Percentiles rank a stretch among this genome's conserved stretches.
Conservation (phyloP, 2,797 vertebrate genomes). For the Eulemur mongoz region DNA sequence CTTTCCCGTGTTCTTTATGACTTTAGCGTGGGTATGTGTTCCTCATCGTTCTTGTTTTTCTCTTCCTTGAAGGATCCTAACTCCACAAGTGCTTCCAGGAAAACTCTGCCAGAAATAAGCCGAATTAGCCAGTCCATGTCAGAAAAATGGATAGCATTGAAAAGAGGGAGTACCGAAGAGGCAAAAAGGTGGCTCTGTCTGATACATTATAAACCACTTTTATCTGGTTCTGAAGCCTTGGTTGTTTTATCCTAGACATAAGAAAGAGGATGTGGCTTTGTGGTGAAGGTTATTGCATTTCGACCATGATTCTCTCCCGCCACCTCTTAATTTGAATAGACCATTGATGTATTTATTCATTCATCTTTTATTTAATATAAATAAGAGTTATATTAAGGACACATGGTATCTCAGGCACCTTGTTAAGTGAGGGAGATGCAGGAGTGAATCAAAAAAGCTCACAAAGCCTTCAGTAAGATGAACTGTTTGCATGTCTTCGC, state of each 20-base stretch:
- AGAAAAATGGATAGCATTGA: conserved; percentile 67
- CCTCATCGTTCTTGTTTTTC: neutral
- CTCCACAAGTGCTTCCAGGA: conserved; percentile 4
- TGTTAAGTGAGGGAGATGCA: neutral
- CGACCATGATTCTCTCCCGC: neutral
- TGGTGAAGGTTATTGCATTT: conserved; percentile 3
- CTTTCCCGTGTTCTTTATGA: neutral
- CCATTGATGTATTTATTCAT: neutral
- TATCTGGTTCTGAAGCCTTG: neutral
- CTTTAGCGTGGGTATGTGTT: neutral
- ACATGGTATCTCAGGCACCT: neutral
- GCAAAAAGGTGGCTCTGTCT: conserved; percentile 70
- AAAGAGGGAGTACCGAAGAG: neutral
- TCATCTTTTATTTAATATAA: neutral
- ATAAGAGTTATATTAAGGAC: neutral
- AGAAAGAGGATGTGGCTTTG: neutral
- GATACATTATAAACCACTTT: neutral
- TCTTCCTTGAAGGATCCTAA: conserved; percentile 33
- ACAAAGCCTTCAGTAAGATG: neutral
- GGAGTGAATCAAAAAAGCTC: neutral
- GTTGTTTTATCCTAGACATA: neutral
- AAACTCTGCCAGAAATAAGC: conserved; percentile 75
- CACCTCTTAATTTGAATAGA: neutral
- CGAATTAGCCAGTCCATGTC: conserved; percentile 25
- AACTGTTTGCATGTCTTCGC: neutral